phyloP scores from a whole-genome alignment of 2,113 vertebrate species.

The Semnornis frantzii region DNA sequence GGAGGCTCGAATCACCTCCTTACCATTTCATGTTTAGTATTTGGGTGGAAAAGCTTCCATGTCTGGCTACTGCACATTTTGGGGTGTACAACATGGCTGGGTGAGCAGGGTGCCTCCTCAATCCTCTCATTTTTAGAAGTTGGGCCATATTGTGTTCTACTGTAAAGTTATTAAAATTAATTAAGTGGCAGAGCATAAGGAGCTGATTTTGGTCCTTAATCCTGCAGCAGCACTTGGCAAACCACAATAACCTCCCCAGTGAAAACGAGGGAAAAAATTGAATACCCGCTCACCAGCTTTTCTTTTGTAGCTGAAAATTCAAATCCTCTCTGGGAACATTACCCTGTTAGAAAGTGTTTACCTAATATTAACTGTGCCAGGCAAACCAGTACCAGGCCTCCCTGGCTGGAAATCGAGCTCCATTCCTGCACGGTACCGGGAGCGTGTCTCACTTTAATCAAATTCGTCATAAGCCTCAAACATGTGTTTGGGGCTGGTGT shows the following conservation, averaged over 20 bases:
- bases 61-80: neutral
- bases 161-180: slow-evolving; percentile 13
- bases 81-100: neutral
- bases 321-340: neutral
- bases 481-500: fast-evolving
- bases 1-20: slow-evolving; percentile 30
- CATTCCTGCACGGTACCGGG: neutral
- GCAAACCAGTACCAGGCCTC: neutral
- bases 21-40: slow-evolving; percentile 20
- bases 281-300: fast-evolving
- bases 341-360: neutral
- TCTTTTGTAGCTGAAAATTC: neutral
- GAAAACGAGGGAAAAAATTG: neutral
- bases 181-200: neutral
- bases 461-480: neutral
- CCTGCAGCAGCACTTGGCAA: neutral
- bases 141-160: neutral
- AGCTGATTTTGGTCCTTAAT: neutral
- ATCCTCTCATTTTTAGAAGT: neutral
- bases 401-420: neutral
- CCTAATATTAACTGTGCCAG: neutral
- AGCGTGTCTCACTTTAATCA: neutral
- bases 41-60: slow-evolving; percentile 8
- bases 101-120: neutral
- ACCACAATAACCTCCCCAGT: neutral